phyloP scores from a whole-genome alignment of 2,113 vertebrate species.

The Bombycilla garrulus region DNA sequence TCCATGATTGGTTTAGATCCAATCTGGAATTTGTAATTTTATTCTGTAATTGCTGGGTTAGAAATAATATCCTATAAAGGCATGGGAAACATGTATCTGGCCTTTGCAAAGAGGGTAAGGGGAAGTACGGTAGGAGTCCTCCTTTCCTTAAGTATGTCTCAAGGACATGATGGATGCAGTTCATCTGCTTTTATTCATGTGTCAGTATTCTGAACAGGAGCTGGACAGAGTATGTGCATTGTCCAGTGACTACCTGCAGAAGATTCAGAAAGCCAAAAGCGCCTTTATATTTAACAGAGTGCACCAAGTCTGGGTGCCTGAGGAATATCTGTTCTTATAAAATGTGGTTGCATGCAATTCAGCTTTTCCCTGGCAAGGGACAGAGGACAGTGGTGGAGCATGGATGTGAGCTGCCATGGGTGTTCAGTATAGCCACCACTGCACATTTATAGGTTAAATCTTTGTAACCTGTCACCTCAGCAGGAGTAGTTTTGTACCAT shows the following conservation, averaged over 20 bases:
- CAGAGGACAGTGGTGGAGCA: neutral
- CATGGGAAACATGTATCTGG: neutral
- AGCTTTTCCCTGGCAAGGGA: neutral
- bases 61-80: neutral
- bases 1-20: neutral
- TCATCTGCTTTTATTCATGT: neutral
- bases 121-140: rapidly evolving
- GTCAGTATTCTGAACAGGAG: neutral
- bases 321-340: neutral
- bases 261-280: neutral
- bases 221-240: neutral
- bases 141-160: neutral
- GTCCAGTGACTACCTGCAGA: neutral
- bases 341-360: neutral
- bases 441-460: neutral
- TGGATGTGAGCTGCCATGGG: neutral
- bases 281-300: too few relatives aligned
- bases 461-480: neutral
- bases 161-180: neutral
- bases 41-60: neutral
- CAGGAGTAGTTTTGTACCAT: neutral
- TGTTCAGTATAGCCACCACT: rapidly evolving
- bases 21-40: neutral
- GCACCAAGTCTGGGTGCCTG: neutral
- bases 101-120: neutral